A percentile compares a stretch with the other conserved stretches of the same genome.
phyloP scores from a whole-genome alignment of 2,113 vertebrate genomes.

The Trinectes maculatus region DNA sequence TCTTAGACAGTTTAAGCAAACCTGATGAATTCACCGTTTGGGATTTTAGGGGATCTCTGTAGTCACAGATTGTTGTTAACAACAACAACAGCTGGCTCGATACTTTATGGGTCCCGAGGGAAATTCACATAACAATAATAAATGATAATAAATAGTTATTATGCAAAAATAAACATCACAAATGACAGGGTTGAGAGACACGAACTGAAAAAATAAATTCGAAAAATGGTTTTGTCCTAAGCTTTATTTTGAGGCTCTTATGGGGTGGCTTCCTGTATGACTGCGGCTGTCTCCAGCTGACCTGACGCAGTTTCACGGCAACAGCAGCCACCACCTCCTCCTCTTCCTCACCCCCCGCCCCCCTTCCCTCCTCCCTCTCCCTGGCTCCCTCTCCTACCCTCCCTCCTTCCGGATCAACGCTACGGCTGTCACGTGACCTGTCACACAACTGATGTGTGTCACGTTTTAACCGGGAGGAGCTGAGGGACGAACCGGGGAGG shows the following conservation, averaged over 20 bases:
- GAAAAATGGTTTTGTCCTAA: no score
- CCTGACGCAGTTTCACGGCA: slow-evolving; percentile 58
- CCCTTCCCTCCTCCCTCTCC: not conserved
- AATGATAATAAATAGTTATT: no score
- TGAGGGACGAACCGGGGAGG: slow-evolving; percentile 56
- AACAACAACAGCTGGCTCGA: no score
- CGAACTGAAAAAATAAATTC: no score
- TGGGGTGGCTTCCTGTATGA: slow-evolving; percentile 22
- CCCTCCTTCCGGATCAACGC: slow-evolving; percentile 72
- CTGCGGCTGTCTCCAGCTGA: not conserved
- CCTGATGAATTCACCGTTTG: no score
- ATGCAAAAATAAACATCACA: no score
- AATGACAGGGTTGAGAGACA: no score
- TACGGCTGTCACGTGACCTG: slow-evolving; percentile 80
- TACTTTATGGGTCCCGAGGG: no score
- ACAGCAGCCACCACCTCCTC: slow-evolving; percentile 61
- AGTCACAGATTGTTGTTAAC: no score
- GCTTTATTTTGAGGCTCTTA: slow-evolving; percentile 56
- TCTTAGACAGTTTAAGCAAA: no score
- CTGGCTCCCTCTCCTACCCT: slow-evolving; percentile 13
- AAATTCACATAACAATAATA: no score
- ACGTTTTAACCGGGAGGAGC: slow-evolving; percentile 77
- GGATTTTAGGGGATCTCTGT: no score
- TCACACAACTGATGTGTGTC: slow-evolving; percentile 76
- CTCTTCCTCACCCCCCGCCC: not conserved